Evolutionary conservation across 2,113 vertebrate species (phyloP), one percentile per base, ranked within the genome.

Genomic region (Malaclemys terrapin): DNA sequence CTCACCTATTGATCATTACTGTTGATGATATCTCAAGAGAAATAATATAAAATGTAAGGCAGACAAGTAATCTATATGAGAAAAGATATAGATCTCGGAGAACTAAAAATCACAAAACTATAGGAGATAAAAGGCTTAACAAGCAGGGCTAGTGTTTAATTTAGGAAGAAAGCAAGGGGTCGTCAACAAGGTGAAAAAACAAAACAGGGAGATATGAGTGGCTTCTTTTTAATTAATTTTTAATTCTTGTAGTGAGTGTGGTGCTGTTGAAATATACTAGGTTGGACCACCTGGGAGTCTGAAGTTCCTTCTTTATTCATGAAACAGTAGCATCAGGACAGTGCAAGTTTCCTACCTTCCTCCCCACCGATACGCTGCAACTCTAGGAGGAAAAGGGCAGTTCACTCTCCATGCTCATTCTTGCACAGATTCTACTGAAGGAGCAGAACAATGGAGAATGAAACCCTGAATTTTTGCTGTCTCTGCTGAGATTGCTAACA

Each of bases 91-190:
- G 52, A 82, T 80, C 12, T 57, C 82, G 65, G 49, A 80, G 85
- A 93, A 80, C 35, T 5, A 87, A 92, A 92, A 89, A 57, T 83
- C 57, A 9, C 20, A 38, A 76, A 2, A 88, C 86, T 54, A 14
- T 57, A 94, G 80, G 56, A 24, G 11, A 13, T 47, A 88, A 25
- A 75, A 31, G 35, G 57, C 57, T 87, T 35, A 80, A 45, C 78
- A 59, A 83, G 45, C 80, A 52, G 35, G 3, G 89, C 53, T 82
- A 45, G 20, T 62, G 56, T 54, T 24, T 45, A 56, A 89, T 81
- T 87, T 81, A 16, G 47, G 52, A 96, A 72, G 49, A 88, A 89
- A 95, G 57, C 75, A 81, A n/a, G 35, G 47, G 38, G 75, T 88
- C 85, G 84, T 90, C 42, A 31, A 45, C 88, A 79, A 35, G 47